Conservation (phyloP, 2,888 invertebrate species). For the Microctonus aethiopoides region DNA sequence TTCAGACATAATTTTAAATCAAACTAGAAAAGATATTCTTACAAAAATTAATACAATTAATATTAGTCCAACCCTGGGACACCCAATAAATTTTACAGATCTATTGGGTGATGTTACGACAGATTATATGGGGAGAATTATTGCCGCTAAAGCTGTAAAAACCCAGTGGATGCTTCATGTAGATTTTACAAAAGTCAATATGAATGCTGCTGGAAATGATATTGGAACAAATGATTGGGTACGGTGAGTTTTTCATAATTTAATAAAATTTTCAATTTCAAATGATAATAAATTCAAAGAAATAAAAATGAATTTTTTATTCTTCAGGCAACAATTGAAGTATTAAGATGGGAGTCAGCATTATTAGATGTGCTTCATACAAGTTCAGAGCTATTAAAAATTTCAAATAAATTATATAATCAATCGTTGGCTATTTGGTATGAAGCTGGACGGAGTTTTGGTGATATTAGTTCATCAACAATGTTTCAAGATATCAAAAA, state of each 20-base stretch:
- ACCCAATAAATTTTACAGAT: constrained; percentile 73
- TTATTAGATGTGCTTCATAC: constrained; percentile 50
- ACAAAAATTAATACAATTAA: constrained; percentile 72
- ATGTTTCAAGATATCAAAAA: constrained; percentile 81
- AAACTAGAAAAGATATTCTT: constrained; percentile 74
- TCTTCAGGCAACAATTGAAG: constrained; percentile 58
- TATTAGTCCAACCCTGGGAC: constrained; percentile 75
- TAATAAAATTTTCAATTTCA: neutral
- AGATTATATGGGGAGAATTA: constrained; percentile 73
- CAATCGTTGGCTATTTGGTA: constrained; percentile 51
- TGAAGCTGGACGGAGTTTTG: constrained; percentile 72
- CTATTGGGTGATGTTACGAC: constrained; percentile 73
- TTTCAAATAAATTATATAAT: constrained; percentile 30
- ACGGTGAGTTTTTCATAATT: constrained; percentile 54
- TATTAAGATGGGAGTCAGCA: constrained; percentile 57
- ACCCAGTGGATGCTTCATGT: constrained; percentile 75
- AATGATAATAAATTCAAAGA: too few species aligned
- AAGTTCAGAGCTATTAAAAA: constrained; percentile 43
- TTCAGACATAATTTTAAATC: constrained; percentile 67
- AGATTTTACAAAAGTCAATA: constrained; percentile 76
- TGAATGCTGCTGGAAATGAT: constrained; percentile 76
- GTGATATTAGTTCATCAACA: constrained; percentile 77
- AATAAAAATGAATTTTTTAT: neutral
- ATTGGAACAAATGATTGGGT: constrained; percentile 84
- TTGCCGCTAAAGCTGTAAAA: constrained; percentile 74